Evolutionary conservation across 37 sponge, comb jelly and placozoan genomes (phyloP), one percentile per base, ranked within the genome.

Genomic region (Lycopodina hypogea): DNA sequence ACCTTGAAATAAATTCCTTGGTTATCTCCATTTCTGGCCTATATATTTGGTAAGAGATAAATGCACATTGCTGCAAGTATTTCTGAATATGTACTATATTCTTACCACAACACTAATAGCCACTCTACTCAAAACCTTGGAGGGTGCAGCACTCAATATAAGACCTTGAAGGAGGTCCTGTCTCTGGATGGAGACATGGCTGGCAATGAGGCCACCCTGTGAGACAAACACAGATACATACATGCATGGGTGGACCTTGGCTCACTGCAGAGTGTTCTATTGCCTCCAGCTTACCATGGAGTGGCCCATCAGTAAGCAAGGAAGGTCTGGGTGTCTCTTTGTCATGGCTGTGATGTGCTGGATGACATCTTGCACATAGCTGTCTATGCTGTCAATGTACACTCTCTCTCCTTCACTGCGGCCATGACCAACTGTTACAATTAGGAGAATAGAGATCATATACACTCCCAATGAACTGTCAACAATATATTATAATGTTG

Each of bases 281-380:
- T n/a, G n/a, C 48, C 9, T 45, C 48, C 3, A 18, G 14, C 90
- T 80, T 37, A 89, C 90, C 90, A 89, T 89, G 9, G 90, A 89
- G 71, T 89, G 90, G 0, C 90, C 90, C 74, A 89, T 63, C 15
- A 89, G 71, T 56, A 89, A 76, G 41, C 86, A 30, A 26, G 90
- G 90, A 22, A 84, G 48, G 23, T 29, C 42, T 24, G 85, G 81
- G 48, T 84, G 45, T 38, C 80, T 23, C 26, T 56, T 42, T 22
- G 61, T 80, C 53, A 80, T 61, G 37, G 30, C 65, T 26, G 69
- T 56, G 30, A 80, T 40, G 45, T 81, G 77, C 14, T 57, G 38
- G 14, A 84, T 66, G 30, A 69, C 77, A 59, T 89, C 90, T 17
- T 30, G 40, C 12, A 72, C 81, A 50, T 89, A 89, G 1, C 64